phyloP scores from a whole-genome alignment of 1,140 invertebrate genomes.

The Spodoptera litura region DNA sequence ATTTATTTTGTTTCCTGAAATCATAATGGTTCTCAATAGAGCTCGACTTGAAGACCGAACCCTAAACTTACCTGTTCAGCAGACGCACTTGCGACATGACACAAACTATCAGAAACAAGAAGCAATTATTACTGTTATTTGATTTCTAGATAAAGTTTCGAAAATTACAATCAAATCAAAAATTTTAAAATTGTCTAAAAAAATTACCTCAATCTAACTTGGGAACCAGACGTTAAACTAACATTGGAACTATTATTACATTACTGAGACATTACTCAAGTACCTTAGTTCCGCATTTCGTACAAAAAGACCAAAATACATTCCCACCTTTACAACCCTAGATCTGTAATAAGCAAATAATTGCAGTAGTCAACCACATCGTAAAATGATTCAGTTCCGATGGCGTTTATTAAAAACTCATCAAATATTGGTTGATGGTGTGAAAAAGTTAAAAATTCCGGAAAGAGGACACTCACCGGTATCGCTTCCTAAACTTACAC shows the following conservation, averaged over 20 bases:
- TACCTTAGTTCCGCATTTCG: not conserved
- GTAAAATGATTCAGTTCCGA: constrained; percentile 7
- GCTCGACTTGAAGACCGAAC: too few species aligned
- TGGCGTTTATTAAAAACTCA: constrained; percentile 31
- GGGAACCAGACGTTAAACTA: too few species aligned
- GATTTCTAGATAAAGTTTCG: too few species aligned
- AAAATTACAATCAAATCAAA: too few species aligned
- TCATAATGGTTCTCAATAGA: too few species aligned
- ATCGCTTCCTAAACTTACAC: constrained; percentile 45
- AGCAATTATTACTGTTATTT: too few species aligned
- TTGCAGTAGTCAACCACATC: not conserved
- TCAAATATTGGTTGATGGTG: constrained; percentile 24
- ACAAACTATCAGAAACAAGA: too few species aligned
- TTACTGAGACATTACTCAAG: not conserved
- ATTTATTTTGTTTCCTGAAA: too few species aligned
- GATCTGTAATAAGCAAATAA: constrained; percentile 44
- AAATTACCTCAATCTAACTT: too few species aligned
- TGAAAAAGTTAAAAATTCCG: constrained; percentile 39
- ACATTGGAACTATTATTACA: not conserved
- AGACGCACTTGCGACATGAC: too few species aligned
- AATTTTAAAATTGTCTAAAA: too few species aligned
- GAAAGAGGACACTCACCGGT: constrained; percentile 45
- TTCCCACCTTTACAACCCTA: constrained; percentile 36
- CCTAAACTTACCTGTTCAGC: too few species aligned
- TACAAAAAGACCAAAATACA: constrained; percentile 9